Conservation (phyloP, 2,797 vertebrate species). For the Emys orbicularis region DNA sequence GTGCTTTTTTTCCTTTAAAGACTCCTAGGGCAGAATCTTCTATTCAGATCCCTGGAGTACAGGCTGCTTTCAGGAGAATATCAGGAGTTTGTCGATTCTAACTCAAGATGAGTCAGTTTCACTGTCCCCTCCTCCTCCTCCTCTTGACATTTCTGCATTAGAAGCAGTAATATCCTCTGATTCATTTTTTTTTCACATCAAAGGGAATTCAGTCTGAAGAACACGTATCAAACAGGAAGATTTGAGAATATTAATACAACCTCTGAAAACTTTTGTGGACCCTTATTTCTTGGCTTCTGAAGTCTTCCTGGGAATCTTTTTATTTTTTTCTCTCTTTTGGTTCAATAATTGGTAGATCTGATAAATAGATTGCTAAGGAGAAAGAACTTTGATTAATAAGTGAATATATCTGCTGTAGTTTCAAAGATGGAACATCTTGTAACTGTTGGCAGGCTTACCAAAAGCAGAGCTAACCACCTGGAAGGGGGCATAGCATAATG, state of each 20-base stretch:
- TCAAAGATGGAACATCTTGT: slow-evolving; percentile 71
- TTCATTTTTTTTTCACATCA: slow-evolving; percentile 32
- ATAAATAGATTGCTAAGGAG: slow-evolving; percentile 43
- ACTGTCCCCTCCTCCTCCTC: slow-evolving; percentile 41
- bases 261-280: slow-evolving; percentile 35
- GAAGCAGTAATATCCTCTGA: slow-evolving; percentile 56
- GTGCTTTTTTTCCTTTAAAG: neutral
- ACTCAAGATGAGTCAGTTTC: slow-evolving; percentile 62
- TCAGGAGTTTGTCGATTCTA: slow-evolving; percentile 56
- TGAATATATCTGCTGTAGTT: slow-evolving; percentile 58
- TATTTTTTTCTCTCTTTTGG: slow-evolving; percentile 19
- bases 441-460: slow-evolving; percentile 52
- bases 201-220: slow-evolving; percentile 36
- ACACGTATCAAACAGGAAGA: slow-evolving; percentile 29
- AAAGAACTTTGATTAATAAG: slow-evolving; percentile 70
- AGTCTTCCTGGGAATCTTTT: slow-evolving; percentile 36
- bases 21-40: neutral
- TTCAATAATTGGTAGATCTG: slow-evolving; percentile 59
- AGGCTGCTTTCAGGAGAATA: slow-evolving; percentile 25
- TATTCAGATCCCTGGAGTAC: slow-evolving; percentile 15
- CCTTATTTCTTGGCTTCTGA: slow-evolving; percentile 31
- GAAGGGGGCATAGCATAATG: neutral
- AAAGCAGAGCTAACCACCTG: slow-evolving; percentile 55
- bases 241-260: slow-evolving; percentile 35
- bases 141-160: slow-evolving; percentile 61